Evolutionary conservation across 2,113 vertebrate genomes (phyloP).

Genomic region (Machaerirhynchus nigripectus): DNA sequence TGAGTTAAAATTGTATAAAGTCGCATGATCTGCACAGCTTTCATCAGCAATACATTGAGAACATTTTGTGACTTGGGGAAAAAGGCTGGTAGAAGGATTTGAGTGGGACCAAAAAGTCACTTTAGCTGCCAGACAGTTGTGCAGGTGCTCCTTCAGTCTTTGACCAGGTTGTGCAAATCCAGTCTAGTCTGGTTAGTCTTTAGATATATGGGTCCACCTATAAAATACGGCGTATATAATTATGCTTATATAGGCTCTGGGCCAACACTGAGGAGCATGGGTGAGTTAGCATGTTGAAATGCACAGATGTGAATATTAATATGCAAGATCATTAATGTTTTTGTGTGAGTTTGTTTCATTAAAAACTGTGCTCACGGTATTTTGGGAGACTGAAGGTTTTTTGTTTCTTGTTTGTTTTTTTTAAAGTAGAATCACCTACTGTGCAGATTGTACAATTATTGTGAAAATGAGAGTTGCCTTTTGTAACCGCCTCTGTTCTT

Average conservation of each 20-base stretch:
- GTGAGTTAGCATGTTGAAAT: neutral
- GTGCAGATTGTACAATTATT: neutral
- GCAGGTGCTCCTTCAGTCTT: neutral
- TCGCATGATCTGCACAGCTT: rapidly evolving
- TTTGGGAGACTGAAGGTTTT: neutral
- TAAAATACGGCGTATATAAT: neutral
- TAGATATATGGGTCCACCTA: neutral
- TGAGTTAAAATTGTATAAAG: neutral
- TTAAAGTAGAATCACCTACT: neutral
- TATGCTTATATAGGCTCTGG: neutral
- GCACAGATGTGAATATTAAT: neutral
- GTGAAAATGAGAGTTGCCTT: neutral
- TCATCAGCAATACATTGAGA: neutral
- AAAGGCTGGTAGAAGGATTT: neutral
- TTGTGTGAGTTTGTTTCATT: neutral
- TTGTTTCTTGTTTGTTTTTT: neutral
- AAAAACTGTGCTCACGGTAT: neutral
- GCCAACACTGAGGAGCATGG: neutral
- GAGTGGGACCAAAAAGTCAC: neutral
- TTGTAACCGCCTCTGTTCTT: neutral
- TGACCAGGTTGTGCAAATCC: neutral
- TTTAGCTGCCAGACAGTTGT: neutral
- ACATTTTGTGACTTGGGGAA: neutral
- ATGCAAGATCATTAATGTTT: neutral
- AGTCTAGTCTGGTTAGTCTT: neutral